Evolutionary conservation across 2,888 invertebrate species (phyloP), one percentile per base, ranked within the genome.

Genomic region (Nematopogon swammerdamellus): DNA sequence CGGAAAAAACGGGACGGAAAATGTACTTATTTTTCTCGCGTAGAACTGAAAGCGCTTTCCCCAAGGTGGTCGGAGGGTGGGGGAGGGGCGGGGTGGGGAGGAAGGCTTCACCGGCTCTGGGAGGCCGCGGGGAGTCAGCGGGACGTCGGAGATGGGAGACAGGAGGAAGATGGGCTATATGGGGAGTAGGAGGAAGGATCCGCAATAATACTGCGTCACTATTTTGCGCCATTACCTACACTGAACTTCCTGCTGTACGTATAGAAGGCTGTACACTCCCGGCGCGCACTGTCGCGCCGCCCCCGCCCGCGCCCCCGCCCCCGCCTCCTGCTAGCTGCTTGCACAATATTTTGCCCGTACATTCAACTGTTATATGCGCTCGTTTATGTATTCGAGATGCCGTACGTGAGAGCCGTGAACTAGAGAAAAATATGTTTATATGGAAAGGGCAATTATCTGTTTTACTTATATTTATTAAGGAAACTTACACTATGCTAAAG

Each of bases 141-240:
- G 25, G 25, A 4, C 8, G 25, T 4, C 8, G 25, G 8, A 25
- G 8, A 25, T 8, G 4, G 25, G 25, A 6, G 25, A 25, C 25
- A 25, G 25, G 25, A 8, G 8, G 25, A 25, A 25, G 25, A 25
- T 8, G 25, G 25, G 25, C 4, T 25, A 8, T 6, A 14, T 3
- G n/a, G 36, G 36, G 3, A 14, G 36, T 3, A 14, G 36, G 36
- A 8, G 36, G 36, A 4, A 36, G 36, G 36, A 36, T 36, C 70
- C 77, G 80, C 77, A 79, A 80, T 80, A 80, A 80, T 80, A 80
- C 80, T 80, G 80, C 80, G 79, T 80, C 80, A 80, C 80, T 80
- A 80, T 80, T 80, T 80, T 80, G 79, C 80, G 77, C 80, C 80
- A 80, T 79, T 79, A 79, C 79, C 77, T 77, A 79, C 77, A 79